A percentile compares a stretch with the other conserved stretches of the same genome.
phyloP scores from a whole-genome alignment of 2,113 vertebrate genomes.

The Podilymbus podiceps region DNA sequence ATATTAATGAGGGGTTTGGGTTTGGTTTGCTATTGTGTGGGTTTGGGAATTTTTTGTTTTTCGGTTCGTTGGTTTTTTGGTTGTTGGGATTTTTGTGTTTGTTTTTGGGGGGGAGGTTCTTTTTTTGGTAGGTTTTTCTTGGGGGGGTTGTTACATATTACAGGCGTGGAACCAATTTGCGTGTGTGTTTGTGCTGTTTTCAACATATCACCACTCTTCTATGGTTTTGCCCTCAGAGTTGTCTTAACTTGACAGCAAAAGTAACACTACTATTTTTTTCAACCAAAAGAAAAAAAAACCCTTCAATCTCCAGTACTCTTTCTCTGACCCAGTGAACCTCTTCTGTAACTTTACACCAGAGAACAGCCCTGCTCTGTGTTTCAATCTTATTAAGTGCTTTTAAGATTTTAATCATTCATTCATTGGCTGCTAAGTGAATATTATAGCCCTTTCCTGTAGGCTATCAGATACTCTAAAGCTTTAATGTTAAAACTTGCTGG shows the following conservation, averaged over 20 bases:
- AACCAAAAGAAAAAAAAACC: background rate
- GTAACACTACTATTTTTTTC: background rate
- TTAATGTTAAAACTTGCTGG: slow-evolving; percentile 64
- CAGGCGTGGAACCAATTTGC: background rate
- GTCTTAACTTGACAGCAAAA: slow-evolving; percentile 42
- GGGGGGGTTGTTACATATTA: background rate
- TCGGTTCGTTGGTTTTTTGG: background rate
- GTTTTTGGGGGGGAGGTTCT: too few species aligned
- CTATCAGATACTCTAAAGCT: slow-evolving; percentile 59
- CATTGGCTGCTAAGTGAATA: slow-evolving; percentile 55
- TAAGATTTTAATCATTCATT: slow-evolving; percentile 70
- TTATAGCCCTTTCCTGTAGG: slow-evolving; percentile 60
- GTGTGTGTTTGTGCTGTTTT: background rate
- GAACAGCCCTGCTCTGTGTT: slow-evolving; percentile 73
- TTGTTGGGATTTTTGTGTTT: too few species aligned
- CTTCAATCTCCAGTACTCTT: background rate
- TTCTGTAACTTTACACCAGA: slow-evolving; percentile 75
- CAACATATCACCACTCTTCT: background rate
- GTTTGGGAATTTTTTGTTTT: too few species aligned
- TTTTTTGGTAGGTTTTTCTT: too few species aligned
- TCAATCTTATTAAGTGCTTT: slow-evolving; percentile 66
- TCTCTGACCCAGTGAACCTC: slow-evolving; percentile 77
- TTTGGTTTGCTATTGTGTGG: too few species aligned
- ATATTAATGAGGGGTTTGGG: background rate
- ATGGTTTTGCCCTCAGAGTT: slow-evolving; percentile 2